Conservation (phyloP, 1,140 invertebrate genomes). For the Scaptomyza graminum region DNA sequence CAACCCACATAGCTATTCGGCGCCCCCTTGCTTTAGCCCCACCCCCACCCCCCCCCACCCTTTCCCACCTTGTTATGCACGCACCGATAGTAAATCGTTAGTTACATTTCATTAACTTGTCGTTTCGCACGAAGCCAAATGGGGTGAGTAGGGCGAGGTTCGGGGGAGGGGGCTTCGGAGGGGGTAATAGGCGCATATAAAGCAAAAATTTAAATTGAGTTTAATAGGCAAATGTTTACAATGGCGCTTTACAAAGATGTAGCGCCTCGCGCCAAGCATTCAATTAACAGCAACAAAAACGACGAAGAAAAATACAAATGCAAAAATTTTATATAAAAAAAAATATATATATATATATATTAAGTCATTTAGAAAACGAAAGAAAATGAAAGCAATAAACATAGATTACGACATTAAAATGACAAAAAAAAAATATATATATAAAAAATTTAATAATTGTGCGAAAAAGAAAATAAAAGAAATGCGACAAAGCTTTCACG, state of each 20-base stretch:
- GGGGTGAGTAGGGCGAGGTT: neutral
- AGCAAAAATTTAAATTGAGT: conserved; percentile 46
- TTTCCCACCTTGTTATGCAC: conserved; percentile 8
- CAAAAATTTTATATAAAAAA: conserved; percentile 19
- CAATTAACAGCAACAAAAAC: conserved; percentile 57
- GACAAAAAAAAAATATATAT: too few species aligned
- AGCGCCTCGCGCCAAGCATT: conserved; percentile 42
- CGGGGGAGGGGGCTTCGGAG: neutral
- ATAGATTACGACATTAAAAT: conserved; percentile 39
- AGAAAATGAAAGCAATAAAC: conserved; percentile 35
- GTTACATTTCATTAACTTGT: conserved; percentile 46
- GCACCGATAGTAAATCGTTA: conserved; percentile 24
- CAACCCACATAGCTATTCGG: neutral
- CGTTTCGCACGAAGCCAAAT: neutral
- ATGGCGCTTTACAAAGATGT: conserved; percentile 38
- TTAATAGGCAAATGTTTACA: conserved; percentile 49
- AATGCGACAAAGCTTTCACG: conserved; percentile 40
- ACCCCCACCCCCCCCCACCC: neutral
- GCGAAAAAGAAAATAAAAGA: conserved; percentile 24
- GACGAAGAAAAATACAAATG: conserved; percentile 24
- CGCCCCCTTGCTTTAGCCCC: neutral
- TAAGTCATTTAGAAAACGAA: conserved; percentile 16
- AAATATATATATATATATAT: conserved; percentile 13
- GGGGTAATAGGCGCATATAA: neutral
- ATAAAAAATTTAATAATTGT: conserved; percentile 60